Base-by-base conservation (phyloP, 2,888 invertebrate species). In the Limnephilus lunatus region DNA sequence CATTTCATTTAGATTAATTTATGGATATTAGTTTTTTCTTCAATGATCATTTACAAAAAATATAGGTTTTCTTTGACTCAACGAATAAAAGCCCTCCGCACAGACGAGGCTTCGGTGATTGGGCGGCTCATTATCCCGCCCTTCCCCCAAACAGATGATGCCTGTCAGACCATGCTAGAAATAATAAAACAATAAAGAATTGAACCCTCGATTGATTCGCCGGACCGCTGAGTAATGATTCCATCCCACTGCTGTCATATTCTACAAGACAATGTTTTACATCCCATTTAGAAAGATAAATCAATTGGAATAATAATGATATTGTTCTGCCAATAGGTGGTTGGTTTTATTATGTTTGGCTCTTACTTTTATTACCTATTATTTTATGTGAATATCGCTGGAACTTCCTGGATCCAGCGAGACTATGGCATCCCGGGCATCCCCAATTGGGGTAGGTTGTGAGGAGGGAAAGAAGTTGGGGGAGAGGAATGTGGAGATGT, bases 121-220 rank as follows among this genome's bases (percentile, higher is more conserved):
- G 93, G 89, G 81, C 91, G 91, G 91, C 93, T 92, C 93, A 93
- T 93, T 93, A 93, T 91, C 89, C 92, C 92, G 85, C 93, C 92
- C 92, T 80, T 44, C 85, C 35, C 19, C 80, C 14, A 39, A 89
- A 80, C 80, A 81, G 88, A 89, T 80, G 90, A 48, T 68, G 85
- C 90, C 53, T 80, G 90, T 90, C 90, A 83, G 68, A 25, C 85
- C 53, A 83, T 85, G 53, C 35, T 32, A 3, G 90, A 85, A 68
- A 53, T 32, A 82, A 68, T 68, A 68, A 68, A 68, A 68, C 68
- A 85, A 85, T 90, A 85, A 85, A 90, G 85, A 90, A 53, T 90
- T 31, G 68, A 31, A 53, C 68, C 88, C 88, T n/a, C 88, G 25
- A 89, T 89, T 89, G 88, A 89, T 89, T 81, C n/a, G 48, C 39